These are phyloP conservation scores for Alaudala cheleensis DNA, from an alignment of 2,113 vertebrate species.

Conservation along the genomic window DNA sequence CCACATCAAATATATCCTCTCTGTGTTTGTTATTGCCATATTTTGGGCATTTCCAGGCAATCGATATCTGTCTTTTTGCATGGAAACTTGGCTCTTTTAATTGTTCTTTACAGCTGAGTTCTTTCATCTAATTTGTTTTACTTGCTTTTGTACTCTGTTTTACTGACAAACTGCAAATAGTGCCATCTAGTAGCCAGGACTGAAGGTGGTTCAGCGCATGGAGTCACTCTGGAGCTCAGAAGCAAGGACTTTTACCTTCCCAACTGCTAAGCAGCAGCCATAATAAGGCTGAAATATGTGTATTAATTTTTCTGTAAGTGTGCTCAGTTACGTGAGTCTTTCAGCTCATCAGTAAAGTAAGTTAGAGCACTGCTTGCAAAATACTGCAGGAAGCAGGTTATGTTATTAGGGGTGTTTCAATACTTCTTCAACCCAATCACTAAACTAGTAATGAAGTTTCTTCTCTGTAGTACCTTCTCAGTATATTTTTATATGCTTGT, in stretches of 20 bases:
- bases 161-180: background rate
- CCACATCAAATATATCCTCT: background rate
- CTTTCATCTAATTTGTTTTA: background rate
- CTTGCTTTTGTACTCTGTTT: background rate
- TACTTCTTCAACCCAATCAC: background rate
- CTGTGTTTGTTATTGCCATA: background rate
- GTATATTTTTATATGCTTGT: background rate
- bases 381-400: background rate
- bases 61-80: background rate
- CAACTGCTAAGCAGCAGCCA: accelerated
- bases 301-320: conserved; percentile 4
- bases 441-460: background rate
- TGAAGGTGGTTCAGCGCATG: background rate
- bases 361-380: background rate
- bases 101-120: background rate
- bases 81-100: background rate
- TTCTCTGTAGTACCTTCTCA: background rate
- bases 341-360: background rate
- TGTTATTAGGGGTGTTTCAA: background rate
- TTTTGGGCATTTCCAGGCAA: background rate
- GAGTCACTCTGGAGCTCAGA: background rate
- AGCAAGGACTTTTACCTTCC: background rate
- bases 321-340: background rate
- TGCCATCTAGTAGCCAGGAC: background rate
- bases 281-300: background rate